Percentiles rank a stretch among this genome's conserved stretches.
Conservation (phyloP, 2,888 invertebrate species). For the Ectemnius cavifrons region DNA sequence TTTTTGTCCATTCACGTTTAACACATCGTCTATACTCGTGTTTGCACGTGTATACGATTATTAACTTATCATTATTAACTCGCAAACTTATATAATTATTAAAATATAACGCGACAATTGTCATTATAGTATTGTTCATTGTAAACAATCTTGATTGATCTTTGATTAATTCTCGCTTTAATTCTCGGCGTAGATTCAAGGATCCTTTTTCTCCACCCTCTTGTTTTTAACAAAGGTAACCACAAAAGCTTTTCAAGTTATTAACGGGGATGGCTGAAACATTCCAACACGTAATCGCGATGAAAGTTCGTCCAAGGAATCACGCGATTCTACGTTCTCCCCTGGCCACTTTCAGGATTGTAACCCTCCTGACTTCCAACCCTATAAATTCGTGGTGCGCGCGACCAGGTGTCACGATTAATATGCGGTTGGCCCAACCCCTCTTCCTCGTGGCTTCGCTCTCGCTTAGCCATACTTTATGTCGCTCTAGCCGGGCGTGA, state of each 20-base stretch:
- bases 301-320: constrained; percentile 52
- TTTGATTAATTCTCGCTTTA: not conserved
- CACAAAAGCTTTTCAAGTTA: constrained; percentile 47
- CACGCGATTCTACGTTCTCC: constrained; percentile 59
- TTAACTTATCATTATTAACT: no score
- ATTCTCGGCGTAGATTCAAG: constrained; percentile 10
- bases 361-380: constrained; percentile 40
- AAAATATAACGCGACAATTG: no score
- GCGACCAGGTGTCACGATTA: constrained; percentile 51
- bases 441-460: constrained; percentile 4
- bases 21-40: no score
- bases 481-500: constrained; percentile 18
- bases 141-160: no score
- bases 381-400: constrained; percentile 50
- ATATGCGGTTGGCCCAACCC: constrained; percentile 49
- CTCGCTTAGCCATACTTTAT: constrained; percentile 7
- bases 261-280: constrained; percentile 42
- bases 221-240: constrained; percentile 6
- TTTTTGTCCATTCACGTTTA: no score
- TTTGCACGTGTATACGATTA: no score
- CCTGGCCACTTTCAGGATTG: constrained; percentile 36
- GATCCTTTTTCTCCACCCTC: constrained; percentile 1
- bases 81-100: no score
- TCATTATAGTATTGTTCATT: no score
- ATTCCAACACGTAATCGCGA: constrained; percentile 47